phyloP scores from a whole-genome alignment of 2,888 invertebrate genomes.

The Philonicus albiceps region DNA sequence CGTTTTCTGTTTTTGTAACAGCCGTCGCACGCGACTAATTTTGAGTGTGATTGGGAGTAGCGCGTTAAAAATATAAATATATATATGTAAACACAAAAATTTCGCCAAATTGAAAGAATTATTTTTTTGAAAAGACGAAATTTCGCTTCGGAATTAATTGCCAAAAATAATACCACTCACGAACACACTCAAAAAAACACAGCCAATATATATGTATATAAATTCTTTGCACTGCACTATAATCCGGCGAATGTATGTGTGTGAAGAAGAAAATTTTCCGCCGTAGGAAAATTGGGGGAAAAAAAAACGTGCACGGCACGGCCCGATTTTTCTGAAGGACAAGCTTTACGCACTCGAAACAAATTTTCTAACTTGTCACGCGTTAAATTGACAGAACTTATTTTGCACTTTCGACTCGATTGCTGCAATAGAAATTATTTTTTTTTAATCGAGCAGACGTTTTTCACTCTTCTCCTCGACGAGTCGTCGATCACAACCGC shows the following conservation, averaged over 20 bases:
- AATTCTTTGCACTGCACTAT: constrained; percentile 11
- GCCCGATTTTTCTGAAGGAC: neutral
- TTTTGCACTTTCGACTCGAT: neutral
- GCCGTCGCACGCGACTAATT: neutral
- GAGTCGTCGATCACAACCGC: neutral
- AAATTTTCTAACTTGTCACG: neutral
- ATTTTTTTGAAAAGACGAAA: neutral
- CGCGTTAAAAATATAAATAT: neutral
- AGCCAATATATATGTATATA: neutral
- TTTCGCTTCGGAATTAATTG: neutral
- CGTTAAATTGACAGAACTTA: neutral
- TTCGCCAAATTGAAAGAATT: neutral
- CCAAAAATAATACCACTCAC: constrained; percentile 10
- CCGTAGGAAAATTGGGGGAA: neutral
- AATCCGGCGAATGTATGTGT: neutral
- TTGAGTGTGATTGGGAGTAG: constrained; percentile 3
- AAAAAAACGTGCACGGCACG: neutral
- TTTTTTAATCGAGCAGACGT: neutral
- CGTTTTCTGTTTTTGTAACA: neutral
- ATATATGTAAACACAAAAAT: neutral
- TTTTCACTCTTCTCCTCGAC: neutral
- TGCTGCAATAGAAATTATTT: neutral
- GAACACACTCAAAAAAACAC: constrained; percentile 21
- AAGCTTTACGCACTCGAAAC: neutral
- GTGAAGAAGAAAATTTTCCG: neutral